Conservation (phyloP, 2,888 invertebrate genomes). For the Stenodera caucasica region DNA sequence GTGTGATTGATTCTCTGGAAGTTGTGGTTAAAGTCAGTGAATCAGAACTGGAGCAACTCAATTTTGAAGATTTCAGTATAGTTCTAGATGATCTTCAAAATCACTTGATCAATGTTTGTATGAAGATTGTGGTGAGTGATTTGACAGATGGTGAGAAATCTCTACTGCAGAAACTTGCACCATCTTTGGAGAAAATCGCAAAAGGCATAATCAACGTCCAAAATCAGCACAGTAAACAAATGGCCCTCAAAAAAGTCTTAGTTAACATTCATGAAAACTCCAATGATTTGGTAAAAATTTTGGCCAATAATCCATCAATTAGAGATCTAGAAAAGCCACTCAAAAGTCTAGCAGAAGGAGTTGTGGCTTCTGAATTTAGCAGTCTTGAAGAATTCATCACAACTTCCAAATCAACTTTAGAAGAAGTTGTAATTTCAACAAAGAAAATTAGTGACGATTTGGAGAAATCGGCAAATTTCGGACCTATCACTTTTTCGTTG, state of each 20-base stretch:
- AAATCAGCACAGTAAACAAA: slow-evolving; percentile 37
- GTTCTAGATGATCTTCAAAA: slow-evolving; percentile 47
- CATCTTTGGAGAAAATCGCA: slow-evolving; percentile 48
- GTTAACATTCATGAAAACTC: slow-evolving; percentile 29
- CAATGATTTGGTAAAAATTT: not conserved
- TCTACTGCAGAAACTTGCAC: slow-evolving; percentile 45
- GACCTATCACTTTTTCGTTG: slow-evolving; percentile 6
- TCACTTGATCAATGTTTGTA: slow-evolving; percentile 49
- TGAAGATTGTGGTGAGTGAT: slow-evolving; percentile 46
- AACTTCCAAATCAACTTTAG: not conserved
- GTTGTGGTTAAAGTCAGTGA: slow-evolving; percentile 28
- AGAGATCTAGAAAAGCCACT: not conserved
- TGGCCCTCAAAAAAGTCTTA: slow-evolving; percentile 28
- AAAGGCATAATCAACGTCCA: slow-evolving; percentile 50
- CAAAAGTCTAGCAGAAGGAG: not conserved
- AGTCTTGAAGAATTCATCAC: not conserved
- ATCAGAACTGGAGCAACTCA: slow-evolving; percentile 19
- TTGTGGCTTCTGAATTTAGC: not conserved
- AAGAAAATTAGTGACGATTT: not conserved
- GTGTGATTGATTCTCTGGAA: slow-evolving; percentile 42
- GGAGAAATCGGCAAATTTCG: slow-evolving; percentile 5
- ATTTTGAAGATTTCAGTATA: slow-evolving; percentile 42
- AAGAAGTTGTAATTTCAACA: slow-evolving; percentile 8
- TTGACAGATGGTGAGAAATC: slow-evolving; percentile 39
- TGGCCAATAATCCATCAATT: not conserved